Conservation (phyloP, 2,888 invertebrate genomes). For the Drosophila nigritarsus region DNA sequence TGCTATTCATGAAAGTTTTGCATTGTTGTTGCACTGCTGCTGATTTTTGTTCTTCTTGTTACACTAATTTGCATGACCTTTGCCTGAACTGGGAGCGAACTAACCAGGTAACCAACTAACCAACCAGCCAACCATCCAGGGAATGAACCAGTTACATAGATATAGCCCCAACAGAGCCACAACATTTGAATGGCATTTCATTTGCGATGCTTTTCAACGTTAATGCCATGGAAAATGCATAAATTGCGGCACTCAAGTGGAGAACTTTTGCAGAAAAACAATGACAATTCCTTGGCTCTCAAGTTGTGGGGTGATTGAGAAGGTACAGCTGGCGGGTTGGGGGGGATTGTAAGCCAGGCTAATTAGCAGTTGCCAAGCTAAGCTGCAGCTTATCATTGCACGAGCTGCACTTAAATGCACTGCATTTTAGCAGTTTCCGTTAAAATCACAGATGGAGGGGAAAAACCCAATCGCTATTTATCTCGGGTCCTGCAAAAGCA, state of each 20-base stretch:
- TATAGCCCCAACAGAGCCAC: slow-evolving; percentile 31
- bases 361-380: slow-evolving; percentile 56
- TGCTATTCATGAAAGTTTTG: slow-evolving; percentile 68
- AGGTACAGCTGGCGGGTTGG: neutral
- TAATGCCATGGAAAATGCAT: slow-evolving; percentile 77
- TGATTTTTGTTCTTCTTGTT: slow-evolving; percentile 48
- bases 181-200: slow-evolving; percentile 73
- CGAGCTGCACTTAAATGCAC: slow-evolving; percentile 34
- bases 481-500: neutral
- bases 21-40: slow-evolving; percentile 52
- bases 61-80: slow-evolving; percentile 77
- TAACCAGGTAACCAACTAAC: slow-evolving; percentile 68
- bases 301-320: neutral
- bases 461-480: slow-evolving; percentile 10
- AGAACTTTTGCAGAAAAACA: slow-evolving; percentile 61
- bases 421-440: slow-evolving; percentile 17
- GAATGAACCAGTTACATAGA: slow-evolving; percentile 26
- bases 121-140: slow-evolving; percentile 29
- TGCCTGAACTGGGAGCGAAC: slow-evolving; percentile 29
- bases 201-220: slow-evolving; percentile 73
- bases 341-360: slow-evolving; percentile 35
- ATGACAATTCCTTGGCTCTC: slow-evolving; percentile 32
- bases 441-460: neutral
- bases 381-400: slow-evolving; percentile 65
- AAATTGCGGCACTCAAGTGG: slow-evolving; percentile 69